Evolutionary conservation across 2,113 vertebrate species (phyloP), one percentile per base, ranked within the genome.

Genomic region (Centrocercus urophasianus): DNA sequence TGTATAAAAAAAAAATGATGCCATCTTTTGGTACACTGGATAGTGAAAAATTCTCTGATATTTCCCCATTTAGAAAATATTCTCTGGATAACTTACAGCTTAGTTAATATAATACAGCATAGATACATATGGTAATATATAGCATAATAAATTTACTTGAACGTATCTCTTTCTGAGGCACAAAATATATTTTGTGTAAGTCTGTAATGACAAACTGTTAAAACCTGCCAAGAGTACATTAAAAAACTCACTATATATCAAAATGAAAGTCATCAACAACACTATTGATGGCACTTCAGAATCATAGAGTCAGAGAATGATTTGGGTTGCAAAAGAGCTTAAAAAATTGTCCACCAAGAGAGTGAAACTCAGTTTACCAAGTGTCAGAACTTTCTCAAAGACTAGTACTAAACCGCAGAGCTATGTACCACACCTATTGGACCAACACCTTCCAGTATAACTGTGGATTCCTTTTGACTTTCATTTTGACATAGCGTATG

Each of bases 361-460:
- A 47, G 2, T 20, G 22, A 86, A 84, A 40, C 14, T 36, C 24
- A 45, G 3, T 8, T 65, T 79, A 73, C 30, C 32, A 77, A 52
- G 45, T 2, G 11, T 38, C 21, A 47, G 14, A 60, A 2, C 4
- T 42, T 72, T 72, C 65, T 47, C n/a, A 71, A 59, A 86, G 56
- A 34, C 9, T 30, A 20, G 14, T 47, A 9, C 19, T 28, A 78
- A 14, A 16, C 10, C 21, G 25, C 20, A 36, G 25, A 81, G 34
- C 52, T 34, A 71, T 4, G 7, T 7, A 24, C 4, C 0, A 2
- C 19, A 47, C 7, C 4, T 4, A 45, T 4, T 18, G 45, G 17
- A 42, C 36, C 14, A 80, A 7, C 7, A 73, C 8, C 32, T 82
- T 65, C 27, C 22, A 19, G 54, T 69, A 22, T 38, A 89, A 61